Evolutionary conservation across 2,113 vertebrate genomes (phyloP), one percentile per base, ranked within the genome.

Genomic region (Coptodon bakossiorum): DNA sequence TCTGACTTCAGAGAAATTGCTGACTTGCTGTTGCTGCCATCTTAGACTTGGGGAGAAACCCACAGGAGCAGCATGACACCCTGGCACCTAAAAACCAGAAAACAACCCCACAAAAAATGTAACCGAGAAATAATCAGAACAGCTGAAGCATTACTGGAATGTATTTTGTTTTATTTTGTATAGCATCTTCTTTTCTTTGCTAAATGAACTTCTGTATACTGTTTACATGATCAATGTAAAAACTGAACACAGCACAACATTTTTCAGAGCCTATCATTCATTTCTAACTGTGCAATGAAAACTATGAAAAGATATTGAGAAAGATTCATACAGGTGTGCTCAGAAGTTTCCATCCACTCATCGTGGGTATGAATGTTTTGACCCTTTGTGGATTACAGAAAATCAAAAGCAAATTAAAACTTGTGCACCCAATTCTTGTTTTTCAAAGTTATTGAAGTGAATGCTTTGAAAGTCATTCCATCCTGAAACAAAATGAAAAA

Each of bases 11-110:
- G 98, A 99, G 92, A 99, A 99, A 85, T 94, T 97, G 78, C 97
- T 93, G 87, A 98, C 98, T 97, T 99, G 98, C 56, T 97, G 97
- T 89, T 97, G 98, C 50, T 99, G 98, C 99, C 99, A 99, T 17
- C 92, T 96, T 78, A 99, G 94, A 1, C 98, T 97, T 45, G 99
- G 98, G 57, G 95, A 98, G 85, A 97, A 98, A 17, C 99, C 99
- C 88, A 94, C 95, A 16, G 99, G 99, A 59, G 99, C 98, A 59
- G 98, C 97, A 17, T 96, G 97, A 82, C 98, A 99, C 3, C 97
- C 97, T 0, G 97, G 97, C 89, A 99, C 94, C 98, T 99, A 87
- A 27, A 79, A 91, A 63, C 76, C 22, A 84, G 6, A 34, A 34
- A 14, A 87, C 4, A 66, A 3, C 14, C 40, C 40, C 59, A 0